Conservation (phyloP, 92 coral and sea anemone genomes). For the Epizoanthus rinbou region DNA sequence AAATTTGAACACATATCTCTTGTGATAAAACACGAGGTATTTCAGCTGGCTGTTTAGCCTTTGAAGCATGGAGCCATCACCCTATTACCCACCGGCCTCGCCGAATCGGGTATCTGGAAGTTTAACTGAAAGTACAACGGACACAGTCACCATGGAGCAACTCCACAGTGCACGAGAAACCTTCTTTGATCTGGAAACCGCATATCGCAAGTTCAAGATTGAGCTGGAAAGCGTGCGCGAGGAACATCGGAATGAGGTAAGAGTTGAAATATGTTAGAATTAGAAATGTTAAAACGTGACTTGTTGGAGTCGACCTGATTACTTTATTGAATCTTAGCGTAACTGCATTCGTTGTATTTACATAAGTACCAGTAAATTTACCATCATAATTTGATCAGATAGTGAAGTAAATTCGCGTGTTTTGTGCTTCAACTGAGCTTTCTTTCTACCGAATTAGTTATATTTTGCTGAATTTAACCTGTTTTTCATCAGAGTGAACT, state of each 20-base stretch:
- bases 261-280: background rate
- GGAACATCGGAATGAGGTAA: conserved; percentile 93
- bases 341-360: background rate
- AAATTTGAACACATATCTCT: background rate
- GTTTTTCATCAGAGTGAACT: background rate
- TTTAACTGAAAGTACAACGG: conserved; percentile 32
- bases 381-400: background rate
- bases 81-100: conserved; percentile 5
- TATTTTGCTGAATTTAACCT: background rate
- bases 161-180: conserved; percentile 96
- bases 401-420: background rate
- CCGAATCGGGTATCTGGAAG: conserved; percentile 13
- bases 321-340: background rate
- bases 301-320: background rate
- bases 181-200: conserved; percentile 88
- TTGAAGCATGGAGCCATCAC: conserved; percentile 25
- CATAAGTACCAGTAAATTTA: conserved; percentile 7
- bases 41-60: background rate
- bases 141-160: conserved; percentile 83
- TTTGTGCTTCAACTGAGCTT: no score
- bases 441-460: background rate
- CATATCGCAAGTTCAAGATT: conserved; percentile 88
- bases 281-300: conserved; percentile 1
- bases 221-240: conserved; percentile 91
- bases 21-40: background rate